These are phyloP conservation scores for Andrena flavipes DNA, from an alignment of 2,888 invertebrate species.

Conservation along the genomic window DNA sequence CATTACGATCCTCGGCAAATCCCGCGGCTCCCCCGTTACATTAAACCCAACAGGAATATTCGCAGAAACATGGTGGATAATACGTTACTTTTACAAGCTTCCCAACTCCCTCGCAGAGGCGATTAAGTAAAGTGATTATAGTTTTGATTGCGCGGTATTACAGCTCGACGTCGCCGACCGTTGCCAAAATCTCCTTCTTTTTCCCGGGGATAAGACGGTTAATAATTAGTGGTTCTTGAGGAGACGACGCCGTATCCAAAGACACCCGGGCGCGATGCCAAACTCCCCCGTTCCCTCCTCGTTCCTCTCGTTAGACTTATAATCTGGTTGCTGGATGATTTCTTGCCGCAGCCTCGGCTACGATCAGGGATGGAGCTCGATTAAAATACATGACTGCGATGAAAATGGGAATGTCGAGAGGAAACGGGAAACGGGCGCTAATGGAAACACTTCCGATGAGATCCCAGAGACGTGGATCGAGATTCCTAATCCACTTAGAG, in stretches of 20 bases:
- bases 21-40: not conserved
- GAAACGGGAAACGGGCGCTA: constrained; percentile 33
- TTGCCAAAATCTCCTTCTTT: constrained; percentile 62
- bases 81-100: constrained; percentile 12
- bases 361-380: constrained; percentile 48
- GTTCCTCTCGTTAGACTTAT: constrained; percentile 62
- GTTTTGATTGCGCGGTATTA: constrained; percentile 46
- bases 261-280: constrained; percentile 63
- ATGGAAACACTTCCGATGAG: constrained; percentile 54
- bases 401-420: constrained; percentile 45
- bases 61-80: constrained; percentile 14
- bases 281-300: constrained; percentile 30
- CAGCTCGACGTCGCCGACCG: not conserved
- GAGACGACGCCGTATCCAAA: constrained; percentile 21
- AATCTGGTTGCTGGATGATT: constrained; percentile 73
- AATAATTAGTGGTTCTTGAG: constrained; percentile 73
- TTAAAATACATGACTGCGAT: constrained; percentile 44
- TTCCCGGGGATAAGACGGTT: constrained; percentile 68
- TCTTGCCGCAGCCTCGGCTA: constrained; percentile 61
- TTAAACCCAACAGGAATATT: not conserved
- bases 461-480: constrained; percentile 15
- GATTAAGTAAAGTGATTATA: constrained; percentile 45
- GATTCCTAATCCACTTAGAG: constrained; percentile 54
- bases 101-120: not conserved
- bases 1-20: constrained; percentile 8